phyloP scores from a whole-genome alignment of 2,888 invertebrate species.

The Perithous albicinctus region DNA sequence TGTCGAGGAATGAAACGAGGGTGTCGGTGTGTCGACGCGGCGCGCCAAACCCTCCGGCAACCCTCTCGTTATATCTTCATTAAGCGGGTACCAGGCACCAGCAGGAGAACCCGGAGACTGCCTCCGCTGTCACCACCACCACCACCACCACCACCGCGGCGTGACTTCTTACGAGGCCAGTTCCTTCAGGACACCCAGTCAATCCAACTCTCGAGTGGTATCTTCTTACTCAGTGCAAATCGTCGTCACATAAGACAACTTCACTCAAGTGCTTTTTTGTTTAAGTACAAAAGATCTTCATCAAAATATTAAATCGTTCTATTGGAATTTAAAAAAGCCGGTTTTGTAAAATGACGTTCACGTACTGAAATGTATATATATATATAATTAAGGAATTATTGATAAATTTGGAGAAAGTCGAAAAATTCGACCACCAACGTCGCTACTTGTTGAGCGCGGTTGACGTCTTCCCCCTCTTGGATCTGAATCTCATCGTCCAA shows the following conservation, averaged over 20 bases:
- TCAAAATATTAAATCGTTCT: background rate
- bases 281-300: background rate
- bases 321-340: background rate
- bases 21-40: constrained; percentile 76
- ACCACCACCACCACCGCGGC: constrained; percentile 41
- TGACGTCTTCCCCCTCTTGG: background rate
- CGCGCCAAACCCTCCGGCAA: constrained; percentile 76
- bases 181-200: constrained; percentile 26
- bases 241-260: constrained; percentile 2
- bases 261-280: background rate
- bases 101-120: constrained; percentile 76
- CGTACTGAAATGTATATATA: too few relatives aligned
- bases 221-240: constrained; percentile 22
- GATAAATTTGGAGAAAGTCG: background rate
- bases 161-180: constrained; percentile 29
- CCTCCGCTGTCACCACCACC: constrained; percentile 33
- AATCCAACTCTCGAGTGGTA: constrained; percentile 26
- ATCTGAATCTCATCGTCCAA: background rate
- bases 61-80: constrained; percentile 83
- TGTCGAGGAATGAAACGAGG: constrained; percentile 66
- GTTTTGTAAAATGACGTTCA: too few relatives aligned
- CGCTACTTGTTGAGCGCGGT: background rate
- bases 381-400: background rate
- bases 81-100: constrained; percentile 72
- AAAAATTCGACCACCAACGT: background rate